A percentile compares a stretch with the other conserved stretches of the same genome.
Evolutionary conservation across 2,113 vertebrate species (phyloP).

Genomic region (Sinocyclocheilus rhinocerous): DNA sequence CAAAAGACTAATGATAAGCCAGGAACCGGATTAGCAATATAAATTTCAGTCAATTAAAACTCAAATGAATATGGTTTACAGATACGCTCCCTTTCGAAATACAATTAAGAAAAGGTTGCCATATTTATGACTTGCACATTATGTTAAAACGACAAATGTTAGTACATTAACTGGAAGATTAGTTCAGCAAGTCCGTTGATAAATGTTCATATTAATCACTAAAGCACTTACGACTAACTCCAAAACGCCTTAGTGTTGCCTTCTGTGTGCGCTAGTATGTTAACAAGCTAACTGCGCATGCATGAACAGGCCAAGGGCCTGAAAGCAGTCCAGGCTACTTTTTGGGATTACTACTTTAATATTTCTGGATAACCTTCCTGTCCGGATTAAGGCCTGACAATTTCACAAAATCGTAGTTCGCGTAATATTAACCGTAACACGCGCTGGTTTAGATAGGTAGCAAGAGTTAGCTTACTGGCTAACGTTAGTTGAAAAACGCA

Average conservation of each 20-base stretch:
- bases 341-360: too few relatives aligned
- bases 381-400: too few relatives aligned
- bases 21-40: background rate
- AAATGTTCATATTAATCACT: too few relatives aligned
- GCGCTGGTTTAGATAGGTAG: background rate
- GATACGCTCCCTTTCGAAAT: background rate
- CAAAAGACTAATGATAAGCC: background rate
- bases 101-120: background rate
- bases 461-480: background rate
- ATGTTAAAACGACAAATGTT: too few relatives aligned
- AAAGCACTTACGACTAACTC: too few relatives aligned
- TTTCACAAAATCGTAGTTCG: background rate
- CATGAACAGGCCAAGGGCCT: background rate
- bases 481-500: background rate
- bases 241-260: too few relatives aligned
- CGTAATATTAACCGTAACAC: background rate
- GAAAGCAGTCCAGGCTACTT: background rate
- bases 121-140: too few relatives aligned
- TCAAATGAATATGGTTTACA: background rate
- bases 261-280: background rate
- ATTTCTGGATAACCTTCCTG: background rate
- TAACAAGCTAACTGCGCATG: slow-evolving; percentile 1
- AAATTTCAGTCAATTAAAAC: background rate
- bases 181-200: too few relatives aligned
- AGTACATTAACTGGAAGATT: too few relatives aligned